Conservation (phyloP, 1,140 invertebrate species). For the Papilio dardanus region DNA sequence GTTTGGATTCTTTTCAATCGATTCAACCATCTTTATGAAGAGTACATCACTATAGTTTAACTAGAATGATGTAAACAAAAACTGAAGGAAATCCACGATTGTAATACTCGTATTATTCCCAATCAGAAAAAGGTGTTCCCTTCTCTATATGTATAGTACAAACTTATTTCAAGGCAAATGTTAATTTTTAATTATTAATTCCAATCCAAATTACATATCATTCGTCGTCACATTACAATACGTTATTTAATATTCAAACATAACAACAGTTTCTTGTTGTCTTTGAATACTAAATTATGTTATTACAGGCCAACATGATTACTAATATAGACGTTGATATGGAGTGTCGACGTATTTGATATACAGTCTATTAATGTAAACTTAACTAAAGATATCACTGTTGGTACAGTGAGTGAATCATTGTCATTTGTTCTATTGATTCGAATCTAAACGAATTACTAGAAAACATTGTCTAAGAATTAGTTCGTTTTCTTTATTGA, state of each 20-base stretch:
- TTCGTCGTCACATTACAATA: not conserved
- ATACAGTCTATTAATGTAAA: constrained; percentile 18
- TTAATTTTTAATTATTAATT: not conserved
- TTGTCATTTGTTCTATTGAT: not conserved
- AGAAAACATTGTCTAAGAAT: no score
- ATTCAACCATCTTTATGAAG: no score
- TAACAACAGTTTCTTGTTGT: not conserved
- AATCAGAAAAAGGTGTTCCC: no score
- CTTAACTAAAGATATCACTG: not conserved
- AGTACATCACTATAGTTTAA: no score
- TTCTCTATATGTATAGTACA: no score
- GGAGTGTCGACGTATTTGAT: not conserved
- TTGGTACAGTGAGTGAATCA: not conserved
- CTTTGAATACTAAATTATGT: constrained; percentile 20
- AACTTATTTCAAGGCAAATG: no score
- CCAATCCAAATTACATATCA: not conserved
- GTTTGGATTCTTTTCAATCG: not conserved
- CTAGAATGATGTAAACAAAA: no score
- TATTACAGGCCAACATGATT: constrained; percentile 18
- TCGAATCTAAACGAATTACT: no score
- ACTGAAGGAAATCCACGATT: no score
- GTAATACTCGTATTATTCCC: no score
- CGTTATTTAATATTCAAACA: constrained; percentile 4
- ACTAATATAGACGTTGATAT: constrained; percentile 2
- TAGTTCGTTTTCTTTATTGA: no score